A percentile compares a stretch with the other conserved stretches of the same genome.
phyloP scores from a whole-genome alignment of 2,113 vertebrate species.

The Stigmatopora argus region DNA sequence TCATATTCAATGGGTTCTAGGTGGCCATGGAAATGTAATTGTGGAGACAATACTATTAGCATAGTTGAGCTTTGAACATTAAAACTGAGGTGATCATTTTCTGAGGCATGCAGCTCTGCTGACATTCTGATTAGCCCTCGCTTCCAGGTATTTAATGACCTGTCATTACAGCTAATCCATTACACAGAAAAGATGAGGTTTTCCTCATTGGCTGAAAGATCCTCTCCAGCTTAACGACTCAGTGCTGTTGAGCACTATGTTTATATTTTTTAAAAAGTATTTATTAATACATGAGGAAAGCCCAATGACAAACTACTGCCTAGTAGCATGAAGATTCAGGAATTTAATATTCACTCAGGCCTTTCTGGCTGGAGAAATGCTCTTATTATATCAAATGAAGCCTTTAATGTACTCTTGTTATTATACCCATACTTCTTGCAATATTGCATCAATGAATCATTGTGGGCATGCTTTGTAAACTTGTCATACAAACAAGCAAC shows the following conservation, averaged over 20 bases:
- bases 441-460: neutral
- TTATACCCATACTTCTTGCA: neutral
- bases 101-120: conserved; percentile 21
- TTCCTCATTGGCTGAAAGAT: neutral
- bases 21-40: conserved; percentile 42
- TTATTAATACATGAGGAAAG: neutral
- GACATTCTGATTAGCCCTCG: conserved; percentile 26
- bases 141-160: conserved; percentile 52
- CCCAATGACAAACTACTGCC: neutral
- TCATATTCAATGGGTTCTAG: conserved; percentile 31
- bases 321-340: neutral
- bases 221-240: neutral
- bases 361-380: neutral
- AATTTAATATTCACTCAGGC: neutral
- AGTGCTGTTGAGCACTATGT: neutral
- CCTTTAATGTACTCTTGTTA: neutral
- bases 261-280: neutral
- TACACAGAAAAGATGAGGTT: conserved; percentile 31
- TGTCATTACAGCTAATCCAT: conserved; percentile 62
- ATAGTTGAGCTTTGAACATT: conserved; percentile 60
- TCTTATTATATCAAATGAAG: neutral
- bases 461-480: neutral
- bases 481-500: neutral
- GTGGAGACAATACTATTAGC: conserved; percentile 48
- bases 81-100: conserved; percentile 45